Evolutionary conservation across 1,140 invertebrate species (phyloP).

Genomic region (Bombus pyrosoma): DNA sequence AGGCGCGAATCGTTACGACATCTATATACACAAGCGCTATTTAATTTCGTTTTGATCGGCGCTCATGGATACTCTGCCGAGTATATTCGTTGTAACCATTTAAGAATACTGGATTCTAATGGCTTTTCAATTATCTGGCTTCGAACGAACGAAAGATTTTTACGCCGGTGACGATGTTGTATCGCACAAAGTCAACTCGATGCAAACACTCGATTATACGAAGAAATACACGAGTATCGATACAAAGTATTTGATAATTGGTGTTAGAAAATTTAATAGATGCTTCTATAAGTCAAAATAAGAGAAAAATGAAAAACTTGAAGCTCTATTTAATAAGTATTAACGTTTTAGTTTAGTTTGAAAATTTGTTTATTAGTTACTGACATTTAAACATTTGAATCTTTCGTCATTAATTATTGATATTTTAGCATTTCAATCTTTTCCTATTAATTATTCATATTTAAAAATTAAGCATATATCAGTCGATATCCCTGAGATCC

Average conservation of each 20-base stretch:
- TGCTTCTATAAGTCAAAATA: background rate
- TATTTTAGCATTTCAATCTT: background rate
- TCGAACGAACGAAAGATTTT: background rate
- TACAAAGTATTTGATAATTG: no score
- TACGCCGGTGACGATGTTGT: background rate
- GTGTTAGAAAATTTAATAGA: no score
- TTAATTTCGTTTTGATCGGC: background rate
- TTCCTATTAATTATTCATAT: background rate
- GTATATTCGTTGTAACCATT: background rate
- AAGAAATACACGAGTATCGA: no score
- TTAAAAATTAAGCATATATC: background rate
- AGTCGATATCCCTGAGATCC: no score
- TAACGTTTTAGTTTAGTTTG: background rate
- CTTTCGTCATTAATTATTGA: no score
- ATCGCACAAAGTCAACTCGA: no score
- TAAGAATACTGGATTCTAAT: background rate
- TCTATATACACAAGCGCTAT: background rate
- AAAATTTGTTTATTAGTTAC: background rate
- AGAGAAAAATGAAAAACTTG: background rate
- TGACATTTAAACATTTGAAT: background rate
- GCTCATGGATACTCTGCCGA: background rate
- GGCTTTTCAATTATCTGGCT: background rate
- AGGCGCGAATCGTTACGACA: conserved; percentile 23
- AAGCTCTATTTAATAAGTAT: no score
- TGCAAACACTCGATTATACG: no score